Conservation (phyloP, 37 sponge, comb jelly and placozoan species). For the Beroe ovata region DNA sequence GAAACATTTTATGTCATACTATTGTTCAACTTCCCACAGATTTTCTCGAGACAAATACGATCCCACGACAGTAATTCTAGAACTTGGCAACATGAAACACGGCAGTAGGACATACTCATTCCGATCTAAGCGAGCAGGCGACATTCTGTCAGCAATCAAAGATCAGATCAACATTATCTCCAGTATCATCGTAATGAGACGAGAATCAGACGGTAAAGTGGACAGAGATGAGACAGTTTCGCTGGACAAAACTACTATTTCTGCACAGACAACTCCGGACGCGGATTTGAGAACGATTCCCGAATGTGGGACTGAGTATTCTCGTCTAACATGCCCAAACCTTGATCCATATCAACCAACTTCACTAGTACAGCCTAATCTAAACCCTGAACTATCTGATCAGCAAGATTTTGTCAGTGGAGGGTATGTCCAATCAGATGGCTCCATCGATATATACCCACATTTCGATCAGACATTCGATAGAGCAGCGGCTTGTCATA, state of each 20-base stretch:
- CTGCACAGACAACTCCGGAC: not conserved
- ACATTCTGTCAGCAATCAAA: not conserved
- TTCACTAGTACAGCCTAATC: not conserved
- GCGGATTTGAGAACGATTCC: not conserved
- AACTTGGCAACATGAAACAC: not conserved
- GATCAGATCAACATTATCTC: not conserved
- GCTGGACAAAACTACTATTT: no score
- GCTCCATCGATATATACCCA: no score
- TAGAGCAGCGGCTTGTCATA: not conserved
- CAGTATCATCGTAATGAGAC: not conserved
- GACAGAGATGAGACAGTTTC: not conserved
- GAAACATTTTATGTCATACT: no score
- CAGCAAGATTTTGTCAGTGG: no score
- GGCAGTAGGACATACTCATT: constrained; percentile 12
- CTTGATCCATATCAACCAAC: not conserved
- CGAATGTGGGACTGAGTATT: not conserved
- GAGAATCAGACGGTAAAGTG: not conserved
- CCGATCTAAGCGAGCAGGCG: not conserved
- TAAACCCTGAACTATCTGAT: not conserved
- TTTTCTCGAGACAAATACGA: not conserved
- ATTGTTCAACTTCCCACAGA: not conserved
- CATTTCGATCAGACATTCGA: not conserved
- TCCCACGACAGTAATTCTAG: not conserved
- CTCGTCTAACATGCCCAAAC: no score
- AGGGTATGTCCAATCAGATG: no score